Evolutionary conservation across 2,797 vertebrate species (phyloP).

Genomic region (Cyprinella venusta): DNA sequence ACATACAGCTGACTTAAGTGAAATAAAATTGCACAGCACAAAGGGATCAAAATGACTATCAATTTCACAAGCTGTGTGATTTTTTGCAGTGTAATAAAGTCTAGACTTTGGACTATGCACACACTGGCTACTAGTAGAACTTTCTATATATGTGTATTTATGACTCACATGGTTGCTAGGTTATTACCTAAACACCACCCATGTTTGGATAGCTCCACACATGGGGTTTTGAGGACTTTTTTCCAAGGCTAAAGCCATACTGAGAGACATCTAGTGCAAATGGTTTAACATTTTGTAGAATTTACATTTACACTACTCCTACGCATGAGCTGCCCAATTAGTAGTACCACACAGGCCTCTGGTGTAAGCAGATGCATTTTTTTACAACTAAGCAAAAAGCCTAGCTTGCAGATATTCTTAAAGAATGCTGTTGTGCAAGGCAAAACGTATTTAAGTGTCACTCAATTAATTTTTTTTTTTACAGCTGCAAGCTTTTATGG

Average conservation of each 20-base stretch:
- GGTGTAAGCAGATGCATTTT: not conserved
- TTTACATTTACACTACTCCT: not conserved
- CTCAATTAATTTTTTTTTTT: slow-evolving; percentile 2
- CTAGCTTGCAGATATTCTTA: not conserved
- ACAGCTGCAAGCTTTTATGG: slow-evolving; percentile 21
- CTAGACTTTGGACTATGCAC: slow-evolving; percentile 44
- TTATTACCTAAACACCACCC: slow-evolving; percentile 63
- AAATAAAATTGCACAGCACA: not conserved
- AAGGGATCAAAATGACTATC: not conserved
- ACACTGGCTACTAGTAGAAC: not conserved
- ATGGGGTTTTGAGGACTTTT: slow-evolving; percentile 17
- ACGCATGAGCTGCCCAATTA: not conserved
- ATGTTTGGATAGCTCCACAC: slow-evolving; percentile 68
- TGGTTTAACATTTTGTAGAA: not conserved
- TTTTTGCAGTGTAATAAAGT: slow-evolving; percentile 16
- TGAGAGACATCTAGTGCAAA: not conserved
- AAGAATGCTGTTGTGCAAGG: slow-evolving; percentile 17
- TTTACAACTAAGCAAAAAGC: not conserved
- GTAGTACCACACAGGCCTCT: not conserved
- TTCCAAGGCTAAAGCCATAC: slow-evolving; percentile 4
- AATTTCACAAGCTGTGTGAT: not conserved
- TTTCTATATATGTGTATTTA: slow-evolving; percentile 27
- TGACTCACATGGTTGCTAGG: slow-evolving; percentile 52
- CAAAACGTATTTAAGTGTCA: not conserved
- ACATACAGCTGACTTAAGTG: not conserved